Percentiles rank a stretch among this genome's conserved stretches.
phyloP scores from a whole-genome alignment of 2,888 invertebrate species.

The Leucophenga montana region DNA sequence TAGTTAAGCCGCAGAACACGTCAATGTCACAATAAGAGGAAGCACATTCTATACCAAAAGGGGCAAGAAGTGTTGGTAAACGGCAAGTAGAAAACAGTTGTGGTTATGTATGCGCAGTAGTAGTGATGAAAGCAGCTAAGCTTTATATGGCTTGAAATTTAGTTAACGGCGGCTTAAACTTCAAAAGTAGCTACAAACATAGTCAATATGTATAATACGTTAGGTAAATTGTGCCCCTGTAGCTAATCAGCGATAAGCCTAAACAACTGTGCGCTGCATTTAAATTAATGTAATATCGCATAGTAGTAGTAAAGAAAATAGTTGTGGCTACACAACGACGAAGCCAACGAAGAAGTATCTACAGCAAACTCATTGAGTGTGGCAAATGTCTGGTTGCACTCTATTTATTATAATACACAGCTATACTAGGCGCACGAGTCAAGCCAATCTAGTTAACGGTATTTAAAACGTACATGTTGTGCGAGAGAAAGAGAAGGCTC shows the following conservation, averaged over 20 bases:
- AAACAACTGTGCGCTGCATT: background rate
- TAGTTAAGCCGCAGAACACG: constrained; percentile 1
- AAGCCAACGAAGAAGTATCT: background rate
- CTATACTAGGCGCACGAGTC: background rate
- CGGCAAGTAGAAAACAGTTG: background rate
- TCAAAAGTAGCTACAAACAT: background rate
- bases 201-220: background rate
- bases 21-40: no score
- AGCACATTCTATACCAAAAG: no score
- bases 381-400: constrained; percentile 8
- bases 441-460: background rate
- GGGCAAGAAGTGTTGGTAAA: background rate
- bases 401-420: constrained; percentile 2
- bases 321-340: background rate
- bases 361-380: background rate
- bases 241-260: constrained; percentile 12
- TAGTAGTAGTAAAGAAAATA: no score
- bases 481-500: background rate
- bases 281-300: constrained; percentile 2
- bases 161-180: constrained; percentile 1
- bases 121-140: background rate
- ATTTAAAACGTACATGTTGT: background rate
- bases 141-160: background rate
- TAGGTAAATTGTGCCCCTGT: background rate
- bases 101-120: no score